These are phyloP conservation scores for Paratrypauchen microcephalus DNA, from an alignment of 2,797 vertebrate genomes.

Conservation along the genomic window DNA sequence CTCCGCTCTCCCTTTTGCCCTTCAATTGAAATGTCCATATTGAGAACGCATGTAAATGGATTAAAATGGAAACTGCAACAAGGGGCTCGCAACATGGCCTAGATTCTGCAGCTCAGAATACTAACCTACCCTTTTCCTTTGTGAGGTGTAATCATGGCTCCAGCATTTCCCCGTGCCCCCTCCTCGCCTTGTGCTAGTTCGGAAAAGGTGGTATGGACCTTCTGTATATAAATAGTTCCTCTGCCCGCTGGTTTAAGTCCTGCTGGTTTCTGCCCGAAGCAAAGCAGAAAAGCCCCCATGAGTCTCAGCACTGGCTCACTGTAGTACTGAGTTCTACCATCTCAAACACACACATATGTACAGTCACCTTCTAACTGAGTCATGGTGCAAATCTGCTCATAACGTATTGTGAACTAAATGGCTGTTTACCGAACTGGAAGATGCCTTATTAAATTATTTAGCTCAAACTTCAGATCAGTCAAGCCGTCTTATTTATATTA, in stretches of 20 bases:
- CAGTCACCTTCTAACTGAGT: constrained; percentile 32
- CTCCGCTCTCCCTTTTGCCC: constrained; percentile 23
- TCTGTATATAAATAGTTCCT: constrained; percentile 30
- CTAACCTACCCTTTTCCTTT: constrained; percentile 25
- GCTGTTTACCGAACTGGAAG: constrained; percentile 50
- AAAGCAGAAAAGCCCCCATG: constrained; percentile 10
- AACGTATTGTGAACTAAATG: constrained; percentile 41
- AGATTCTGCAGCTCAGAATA: constrained; percentile 37
- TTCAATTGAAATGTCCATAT: constrained; percentile 38
- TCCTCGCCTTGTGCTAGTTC: constrained; percentile 29
- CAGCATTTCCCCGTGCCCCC: constrained; percentile 35
- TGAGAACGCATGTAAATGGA: constrained; percentile 60
- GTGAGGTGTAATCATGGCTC: constrained; percentile 35
- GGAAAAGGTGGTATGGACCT: constrained; percentile 27
- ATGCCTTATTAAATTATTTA: constrained; percentile 33
- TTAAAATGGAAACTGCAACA: constrained; percentile 52
- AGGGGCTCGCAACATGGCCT: constrained; percentile 45
- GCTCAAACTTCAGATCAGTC: constrained; percentile 36
- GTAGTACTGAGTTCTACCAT: constrained; percentile 23
- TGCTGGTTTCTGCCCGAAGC: constrained; percentile 21
- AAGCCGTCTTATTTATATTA: constrained; percentile 34
- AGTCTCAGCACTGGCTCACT: constrained; percentile 9
- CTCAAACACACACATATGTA: constrained; percentile 21
- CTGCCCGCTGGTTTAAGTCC: constrained; percentile 13
- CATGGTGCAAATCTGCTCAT: constrained; percentile 35